Evolutionary conservation across 2,113 vertebrate species (phyloP).

Genomic region (Pagrus major): DNA sequence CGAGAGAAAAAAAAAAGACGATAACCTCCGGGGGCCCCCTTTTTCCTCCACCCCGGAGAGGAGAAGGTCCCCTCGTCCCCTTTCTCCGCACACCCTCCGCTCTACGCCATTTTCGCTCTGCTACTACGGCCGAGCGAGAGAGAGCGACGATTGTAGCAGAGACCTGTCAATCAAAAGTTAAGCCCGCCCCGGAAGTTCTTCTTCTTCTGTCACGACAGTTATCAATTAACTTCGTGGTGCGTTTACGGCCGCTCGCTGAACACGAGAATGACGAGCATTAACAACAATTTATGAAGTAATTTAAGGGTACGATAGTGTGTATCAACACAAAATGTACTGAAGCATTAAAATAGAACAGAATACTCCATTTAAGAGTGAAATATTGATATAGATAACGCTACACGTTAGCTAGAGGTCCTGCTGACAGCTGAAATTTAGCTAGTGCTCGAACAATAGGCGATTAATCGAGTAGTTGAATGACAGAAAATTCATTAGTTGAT

Average conservation of each 20-base stretch:
- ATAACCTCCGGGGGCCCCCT: neutral
- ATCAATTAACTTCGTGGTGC: neutral
- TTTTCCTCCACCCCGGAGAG: constrained; percentile 27
- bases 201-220: neutral
- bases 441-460: neutral
- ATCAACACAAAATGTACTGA: neutral
- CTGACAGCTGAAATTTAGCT: neutral
- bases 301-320: neutral
- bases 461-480: neutral
- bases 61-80: constrained; percentile 55
- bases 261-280: neutral
- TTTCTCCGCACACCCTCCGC: constrained; percentile 35
- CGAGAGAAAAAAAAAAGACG: neutral
- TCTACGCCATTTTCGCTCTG: constrained; percentile 77
- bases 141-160: constrained; percentile 14
- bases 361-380: neutral
- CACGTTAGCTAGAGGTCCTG: neutral
- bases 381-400: neutral
- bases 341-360: no score
- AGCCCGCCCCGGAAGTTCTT: constrained; percentile 64
- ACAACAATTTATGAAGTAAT: neutral
- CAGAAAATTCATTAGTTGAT: neutral
- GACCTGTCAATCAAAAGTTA: constrained; percentile 65
- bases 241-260: neutral
- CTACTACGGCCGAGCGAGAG: constrained; percentile 35